Conservation (phyloP, 2,888 invertebrate genomes). For the Pachycephus smyrnensis region DNA sequence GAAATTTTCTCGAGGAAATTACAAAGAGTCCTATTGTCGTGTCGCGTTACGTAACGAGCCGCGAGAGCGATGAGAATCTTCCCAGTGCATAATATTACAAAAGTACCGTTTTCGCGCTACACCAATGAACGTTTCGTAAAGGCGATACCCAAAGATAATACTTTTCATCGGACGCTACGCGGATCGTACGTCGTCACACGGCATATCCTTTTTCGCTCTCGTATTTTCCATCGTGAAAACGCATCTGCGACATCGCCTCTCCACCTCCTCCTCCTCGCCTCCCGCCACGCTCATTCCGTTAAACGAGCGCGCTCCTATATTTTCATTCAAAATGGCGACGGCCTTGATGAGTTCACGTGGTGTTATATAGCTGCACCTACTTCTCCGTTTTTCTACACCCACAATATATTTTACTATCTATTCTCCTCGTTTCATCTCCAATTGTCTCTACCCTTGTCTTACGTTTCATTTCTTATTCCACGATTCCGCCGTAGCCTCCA, state of each 20-base stretch:
- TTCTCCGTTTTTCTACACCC: slow-evolving; percentile 1
- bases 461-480: not conserved
- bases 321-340: slow-evolving; percentile 55
- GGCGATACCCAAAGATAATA: not conserved
- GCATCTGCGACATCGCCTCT: not conserved
- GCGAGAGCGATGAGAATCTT: slow-evolving; percentile 51
- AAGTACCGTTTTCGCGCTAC: not conserved
- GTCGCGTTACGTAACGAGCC: slow-evolving; percentile 41
- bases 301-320: slow-evolving; percentile 38
- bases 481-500: not conserved
- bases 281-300: slow-evolving; percentile 5
- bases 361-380: slow-evolving; percentile 46
- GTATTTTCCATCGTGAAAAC: not conserved
- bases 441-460: slow-evolving; percentile 14
- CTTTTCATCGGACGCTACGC: not conserved
- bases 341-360: slow-evolving; percentile 63
- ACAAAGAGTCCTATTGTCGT: slow-evolving; percentile 44
- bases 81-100: slow-evolving; percentile 29
- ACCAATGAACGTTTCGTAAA: not conserved
- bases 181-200: not conserved
- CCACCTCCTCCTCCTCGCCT: not conserved
- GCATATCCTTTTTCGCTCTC: not conserved
- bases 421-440: slow-evolving; percentile 27
- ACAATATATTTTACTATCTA: slow-evolving; percentile 30
- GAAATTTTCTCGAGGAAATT: slow-evolving; percentile 48